Percentiles rank a stretch among this genome's conserved stretches.
These are phyloP conservation scores for Microctonus brassicae DNA, from an alignment of 2,888 invertebrate genomes.

Conservation along the genomic window DNA sequence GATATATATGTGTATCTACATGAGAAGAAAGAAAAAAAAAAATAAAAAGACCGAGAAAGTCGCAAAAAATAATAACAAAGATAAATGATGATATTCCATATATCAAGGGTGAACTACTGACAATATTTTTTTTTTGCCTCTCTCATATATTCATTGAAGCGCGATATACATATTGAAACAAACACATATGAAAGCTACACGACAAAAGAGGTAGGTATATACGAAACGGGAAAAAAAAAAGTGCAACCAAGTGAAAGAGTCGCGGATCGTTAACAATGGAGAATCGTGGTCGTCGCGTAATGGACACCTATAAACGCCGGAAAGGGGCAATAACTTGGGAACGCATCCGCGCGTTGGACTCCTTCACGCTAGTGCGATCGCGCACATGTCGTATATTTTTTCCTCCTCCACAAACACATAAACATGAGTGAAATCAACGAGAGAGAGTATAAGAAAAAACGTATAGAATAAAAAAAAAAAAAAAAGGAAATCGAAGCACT, in stretches of 20 bases:
- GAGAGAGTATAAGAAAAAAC: background rate
- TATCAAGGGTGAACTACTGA: no score
- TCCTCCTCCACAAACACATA: background rate
- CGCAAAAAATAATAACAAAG: no score
- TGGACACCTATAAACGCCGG: constrained; percentile 62
- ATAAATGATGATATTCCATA: no score
- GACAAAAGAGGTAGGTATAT: background rate
- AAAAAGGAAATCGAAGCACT: background rate
- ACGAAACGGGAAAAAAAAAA: background rate
- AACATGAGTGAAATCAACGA: background rate
- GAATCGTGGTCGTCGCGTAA: constrained; percentile 51
- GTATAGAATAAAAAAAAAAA: background rate
- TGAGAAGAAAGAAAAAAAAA: background rate
- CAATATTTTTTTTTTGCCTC: no score
- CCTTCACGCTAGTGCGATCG: constrained; percentile 43
- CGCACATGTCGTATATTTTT: constrained; percentile 41
- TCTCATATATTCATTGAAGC: no score
- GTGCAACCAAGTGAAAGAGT: constrained; percentile 34
- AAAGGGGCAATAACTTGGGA: constrained; percentile 61
- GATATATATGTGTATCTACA: background rate
- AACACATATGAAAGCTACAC: background rate
- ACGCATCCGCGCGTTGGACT: constrained; percentile 50
- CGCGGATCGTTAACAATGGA: constrained; percentile 45
- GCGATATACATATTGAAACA: background rate
- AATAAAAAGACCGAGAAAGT: background rate